Evolutionary conservation across 2,113 vertebrate species (phyloP), one percentile per base, ranked within the genome.

Genomic region (Oplegnathus fasciatus): DNA sequence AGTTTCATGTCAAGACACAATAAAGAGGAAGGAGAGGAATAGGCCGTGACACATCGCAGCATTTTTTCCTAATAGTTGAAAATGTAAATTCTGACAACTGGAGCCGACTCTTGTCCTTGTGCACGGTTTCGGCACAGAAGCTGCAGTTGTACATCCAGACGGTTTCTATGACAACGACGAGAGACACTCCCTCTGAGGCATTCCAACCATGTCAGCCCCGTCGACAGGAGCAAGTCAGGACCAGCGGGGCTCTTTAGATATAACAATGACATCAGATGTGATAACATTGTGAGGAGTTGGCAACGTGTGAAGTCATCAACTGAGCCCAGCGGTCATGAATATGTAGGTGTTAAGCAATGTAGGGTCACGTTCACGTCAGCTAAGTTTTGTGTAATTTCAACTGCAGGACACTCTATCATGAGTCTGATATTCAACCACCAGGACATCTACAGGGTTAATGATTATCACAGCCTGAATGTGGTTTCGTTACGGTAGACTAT

Each of bases 241-340:
- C 92, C 67, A 91, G 17, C 22, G 7, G 20, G 34, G 17, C 24
- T 48, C 34, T 50, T n/a, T 37, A 64, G 60, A 62, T 40, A 17
- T 65, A 58, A 71, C 72, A 1, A 60, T 87, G 83, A 77, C 80
- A 72, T 91, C 75, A 78, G 55, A 80, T 8, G 44, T 71, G 87
- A 83, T 70, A 80, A 83, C 57, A 46, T 1, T 62, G n/a, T 46
- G 57, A 81, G 73, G 68, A 78, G 24, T 34, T 69, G 52, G 54
- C 52, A 73, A 22, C 15, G 58, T 81, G 34, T 83, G 86, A 88
- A 70, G 75, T 85, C 86, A 89, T 48, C 0, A 9, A 24, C 76
- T n/a, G 44, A 73, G 61, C 44, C 60, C 0, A 54, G 46, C 18
- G 40, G 60, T 48, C 30, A n/a, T 37, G 13, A 66, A 50, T 22